Evolutionary conservation across 1,140 invertebrate genomes (phyloP).

Genomic region (Pinna nobilis): DNA sequence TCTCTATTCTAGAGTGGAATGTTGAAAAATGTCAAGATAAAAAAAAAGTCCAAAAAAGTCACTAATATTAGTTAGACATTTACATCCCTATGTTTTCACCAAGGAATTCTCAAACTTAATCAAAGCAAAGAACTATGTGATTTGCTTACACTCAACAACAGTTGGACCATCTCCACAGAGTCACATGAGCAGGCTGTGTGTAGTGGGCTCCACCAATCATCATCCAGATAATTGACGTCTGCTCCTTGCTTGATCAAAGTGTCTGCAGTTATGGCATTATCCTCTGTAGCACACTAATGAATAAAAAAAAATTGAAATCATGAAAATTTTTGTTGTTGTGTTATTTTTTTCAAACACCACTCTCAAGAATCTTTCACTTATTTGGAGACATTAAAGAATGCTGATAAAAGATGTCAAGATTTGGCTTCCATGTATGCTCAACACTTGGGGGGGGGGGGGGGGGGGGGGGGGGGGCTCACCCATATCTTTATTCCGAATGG

Average conservation of each 20-base stretch:
- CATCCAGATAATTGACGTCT: slow-evolving; percentile 84
- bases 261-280: slow-evolving; percentile 58
- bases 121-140: no score
- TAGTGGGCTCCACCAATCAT: slow-evolving; percentile 85
- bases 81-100: not conserved
- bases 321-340: no score
- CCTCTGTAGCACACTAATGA: slow-evolving; percentile 61
- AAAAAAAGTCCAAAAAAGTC: not conserved
- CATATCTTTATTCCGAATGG: no score
- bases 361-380: no score
- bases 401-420: no score
- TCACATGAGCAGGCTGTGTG: slow-evolving; percentile 89
- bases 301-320: not conserved
- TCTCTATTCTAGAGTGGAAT: slow-evolving; percentile 50
- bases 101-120: no score
- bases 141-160: slow-evolving; percentile 77
- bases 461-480: no score
- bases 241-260: slow-evolving; percentile 81
- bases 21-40: no score
- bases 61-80: not conserved
- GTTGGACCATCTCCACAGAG: slow-evolving; percentile 81
- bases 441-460: no score
- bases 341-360: no score
- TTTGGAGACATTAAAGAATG: no score
- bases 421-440: no score